Evolutionary conservation across 2,113 vertebrate genomes (phyloP).

Genomic region (Rhabdomys dilectus): DNA sequence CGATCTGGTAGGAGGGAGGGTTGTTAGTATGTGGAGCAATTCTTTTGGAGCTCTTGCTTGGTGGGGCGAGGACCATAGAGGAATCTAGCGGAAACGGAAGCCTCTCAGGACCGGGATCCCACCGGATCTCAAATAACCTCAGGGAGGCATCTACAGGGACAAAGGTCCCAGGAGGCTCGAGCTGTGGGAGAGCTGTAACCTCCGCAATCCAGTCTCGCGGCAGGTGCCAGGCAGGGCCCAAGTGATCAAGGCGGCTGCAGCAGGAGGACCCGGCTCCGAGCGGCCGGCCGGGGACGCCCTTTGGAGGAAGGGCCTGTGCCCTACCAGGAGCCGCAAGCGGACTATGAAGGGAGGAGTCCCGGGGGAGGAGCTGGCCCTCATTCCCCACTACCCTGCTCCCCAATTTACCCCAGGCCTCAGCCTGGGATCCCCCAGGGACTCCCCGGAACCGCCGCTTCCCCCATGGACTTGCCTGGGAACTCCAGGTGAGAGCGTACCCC

Average conservation of each 20-base stretch:
- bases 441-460: slow-evolving; percentile 78
- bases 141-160: slow-evolving; percentile 58
- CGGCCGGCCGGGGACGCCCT: slow-evolving; percentile 61
- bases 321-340: slow-evolving; percentile 20
- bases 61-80: slow-evolving; percentile 38
- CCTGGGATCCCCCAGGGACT: slow-evolving; percentile 81
- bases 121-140: slow-evolving; percentile 49
- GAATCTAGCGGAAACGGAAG: slow-evolving; percentile 44
- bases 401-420: slow-evolving; percentile 71
- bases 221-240: slow-evolving; percentile 49
- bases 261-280: slow-evolving; percentile 16
- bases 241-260: slow-evolving; percentile 38
- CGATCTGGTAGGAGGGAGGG: slow-evolving; percentile 9
- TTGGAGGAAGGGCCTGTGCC: slow-evolving; percentile 27
- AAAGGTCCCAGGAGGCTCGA: slow-evolving; percentile 55
- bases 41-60: slow-evolving; percentile 25
- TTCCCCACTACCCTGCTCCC: slow-evolving; percentile 72
- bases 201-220: slow-evolving; percentile 22
- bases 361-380: slow-evolving; percentile 72
- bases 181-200: slow-evolving; percentile 45
- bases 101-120: slow-evolving; percentile 67
- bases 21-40: not conserved
- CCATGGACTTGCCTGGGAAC: slow-evolving; percentile 82
- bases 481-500: slow-evolving; percentile 81
- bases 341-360: slow-evolving; percentile 79